Conservation (phyloP, 2,797 vertebrate species). For the Melanotaenia parkinsoni region DNA sequence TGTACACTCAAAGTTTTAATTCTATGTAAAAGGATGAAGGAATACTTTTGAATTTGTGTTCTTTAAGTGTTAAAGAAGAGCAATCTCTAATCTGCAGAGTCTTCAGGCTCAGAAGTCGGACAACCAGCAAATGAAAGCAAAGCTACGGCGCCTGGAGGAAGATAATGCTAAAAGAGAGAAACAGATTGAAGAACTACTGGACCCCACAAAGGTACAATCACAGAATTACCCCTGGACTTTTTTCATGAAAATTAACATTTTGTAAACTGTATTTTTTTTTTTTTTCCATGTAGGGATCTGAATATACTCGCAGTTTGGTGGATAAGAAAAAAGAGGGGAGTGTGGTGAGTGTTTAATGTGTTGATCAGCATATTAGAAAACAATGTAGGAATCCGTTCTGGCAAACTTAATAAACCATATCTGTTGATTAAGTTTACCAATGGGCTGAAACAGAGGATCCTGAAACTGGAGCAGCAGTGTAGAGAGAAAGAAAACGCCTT, state of each 20-base stretch:
- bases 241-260: not conserved
- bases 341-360: conserved; percentile 82
- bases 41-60: not conserved
- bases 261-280: conserved; percentile 2
- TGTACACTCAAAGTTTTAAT: conserved; percentile 5
- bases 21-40: not conserved
- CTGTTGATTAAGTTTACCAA: conserved; percentile 82
- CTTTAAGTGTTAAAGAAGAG: not conserved
- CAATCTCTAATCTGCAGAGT: conserved; percentile 54
- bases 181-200: conserved; percentile 92
- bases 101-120: conserved; percentile 89
- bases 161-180: conserved; percentile 90
- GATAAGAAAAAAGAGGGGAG: conserved; percentile 86
- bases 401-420: conserved; percentile 3
- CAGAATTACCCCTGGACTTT: not conserved
- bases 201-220: conserved; percentile 83
- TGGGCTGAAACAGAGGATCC: conserved; percentile 90
- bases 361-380: not conserved
- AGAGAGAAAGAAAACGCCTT: conserved; percentile 89
- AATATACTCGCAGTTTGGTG: conserved; percentile 85
- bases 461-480: conserved; percentile 92
- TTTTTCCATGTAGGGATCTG: conserved; percentile 80
- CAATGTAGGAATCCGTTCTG: not conserved
- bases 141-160: conserved; percentile 89
- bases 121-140: conserved; percentile 87